phyloP scores from a whole-genome alignment of 2,888 invertebrate genomes.

The Cheilosia urbana region DNA sequence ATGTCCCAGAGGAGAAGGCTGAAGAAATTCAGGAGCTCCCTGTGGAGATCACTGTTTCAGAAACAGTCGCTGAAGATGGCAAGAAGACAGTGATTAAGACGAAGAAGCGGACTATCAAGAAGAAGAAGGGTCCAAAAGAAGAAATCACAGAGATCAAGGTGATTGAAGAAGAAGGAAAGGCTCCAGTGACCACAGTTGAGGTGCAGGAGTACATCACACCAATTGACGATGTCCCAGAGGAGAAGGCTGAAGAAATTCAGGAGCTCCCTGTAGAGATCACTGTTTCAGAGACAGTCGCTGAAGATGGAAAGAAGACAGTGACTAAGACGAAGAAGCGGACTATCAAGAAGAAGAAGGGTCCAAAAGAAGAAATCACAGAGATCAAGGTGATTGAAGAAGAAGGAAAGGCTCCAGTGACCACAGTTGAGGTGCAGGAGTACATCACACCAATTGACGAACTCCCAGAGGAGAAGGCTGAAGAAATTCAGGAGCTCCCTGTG shows the following conservation, averaged over 20 bases:
- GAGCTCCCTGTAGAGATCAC: constrained; percentile 80
- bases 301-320: constrained; percentile 79
- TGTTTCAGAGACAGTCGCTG: constrained; percentile 79
- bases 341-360: constrained; percentile 67
- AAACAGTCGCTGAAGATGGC: constrained; percentile 79
- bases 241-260: constrained; percentile 73
- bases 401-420: constrained; percentile 80
- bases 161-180: constrained; percentile 82
- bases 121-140: constrained; percentile 79
- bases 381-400: constrained; percentile 80
- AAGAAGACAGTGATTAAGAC: constrained; percentile 79
- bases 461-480: constrained; percentile 74
- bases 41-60: constrained; percentile 79
- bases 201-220: constrained; percentile 69
- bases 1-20: constrained; percentile 78
- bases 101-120: constrained; percentile 77
- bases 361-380: constrained; percentile 78
- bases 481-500: constrained; percentile 80
- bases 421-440: constrained; percentile 77
- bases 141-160: constrained; percentile 84
- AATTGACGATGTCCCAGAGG: constrained; percentile 78
- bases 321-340: constrained; percentile 79
- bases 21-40: constrained; percentile 79
- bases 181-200: constrained; percentile 79
- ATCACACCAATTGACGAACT: constrained; percentile 77